Conservation (phyloP, 2,888 invertebrate species). For the Craniophora ligustri region DNA sequence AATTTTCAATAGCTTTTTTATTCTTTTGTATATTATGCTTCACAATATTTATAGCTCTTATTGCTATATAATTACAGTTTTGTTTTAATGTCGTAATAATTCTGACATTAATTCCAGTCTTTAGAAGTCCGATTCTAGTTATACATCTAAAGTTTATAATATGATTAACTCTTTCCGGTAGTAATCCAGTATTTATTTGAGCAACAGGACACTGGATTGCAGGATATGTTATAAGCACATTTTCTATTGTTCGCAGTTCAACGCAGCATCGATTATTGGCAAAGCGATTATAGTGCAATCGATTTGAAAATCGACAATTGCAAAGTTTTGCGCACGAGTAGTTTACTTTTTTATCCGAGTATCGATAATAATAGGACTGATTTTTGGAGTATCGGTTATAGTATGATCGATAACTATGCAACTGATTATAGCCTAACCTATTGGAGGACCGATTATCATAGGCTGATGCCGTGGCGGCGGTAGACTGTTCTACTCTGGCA, state of each 20-base stretch:
- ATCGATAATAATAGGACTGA: not conserved
- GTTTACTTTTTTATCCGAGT: not conserved
- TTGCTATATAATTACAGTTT: constrained; percentile 64
- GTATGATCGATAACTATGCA: constrained; percentile 11
- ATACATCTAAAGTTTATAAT: constrained; percentile 6
- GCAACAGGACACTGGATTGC: constrained; percentile 1
- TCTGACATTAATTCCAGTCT: constrained; percentile 6
- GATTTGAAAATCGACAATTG: not conserved
- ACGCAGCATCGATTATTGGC: not conserved
- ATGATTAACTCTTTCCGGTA: constrained; percentile 6
- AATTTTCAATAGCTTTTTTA: not conserved
- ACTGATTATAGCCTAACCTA: constrained; percentile 12
- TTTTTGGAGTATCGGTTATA: constrained; percentile 11
- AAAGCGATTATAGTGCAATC: constrained; percentile 17
- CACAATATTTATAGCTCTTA: constrained; percentile 53
- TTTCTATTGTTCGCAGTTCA: not conserved
- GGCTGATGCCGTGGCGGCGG: constrained; percentile 6
- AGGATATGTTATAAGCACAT: not conserved
- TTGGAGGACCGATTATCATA: constrained; percentile 19
- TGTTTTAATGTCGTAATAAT: constrained; percentile 32
- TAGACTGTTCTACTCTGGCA: constrained; percentile 20
- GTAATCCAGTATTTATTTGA: constrained; percentile 5
- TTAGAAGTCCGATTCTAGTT: not conserved
- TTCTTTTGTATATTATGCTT: constrained; percentile 10
- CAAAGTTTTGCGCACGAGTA: not conserved